Percentiles rank a stretch among this genome's conserved stretches.
These are phyloP conservation scores for Aplysina aerophoba DNA, from an alignment of 37 sponge, comb jelly and placozoan genomes.

Conservation along the genomic window DNA sequence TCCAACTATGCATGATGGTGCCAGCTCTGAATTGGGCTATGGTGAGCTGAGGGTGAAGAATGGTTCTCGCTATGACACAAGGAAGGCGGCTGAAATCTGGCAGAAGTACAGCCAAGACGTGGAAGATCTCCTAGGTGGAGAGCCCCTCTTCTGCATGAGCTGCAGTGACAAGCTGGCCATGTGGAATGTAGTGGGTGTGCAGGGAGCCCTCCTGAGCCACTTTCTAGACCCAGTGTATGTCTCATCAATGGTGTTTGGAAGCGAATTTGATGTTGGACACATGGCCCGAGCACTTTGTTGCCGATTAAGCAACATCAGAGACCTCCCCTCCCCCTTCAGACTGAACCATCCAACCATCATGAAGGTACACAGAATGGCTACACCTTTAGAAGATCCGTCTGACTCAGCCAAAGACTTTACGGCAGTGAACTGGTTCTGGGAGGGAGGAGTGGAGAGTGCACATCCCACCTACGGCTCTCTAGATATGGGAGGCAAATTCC, in stretches of 20 bases:
- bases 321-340: conserved; percentile 6
- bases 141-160: conserved; percentile 46
- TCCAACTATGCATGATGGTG: neutral
- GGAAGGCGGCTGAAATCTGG: neutral
- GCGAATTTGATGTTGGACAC: conserved; percentile 19
- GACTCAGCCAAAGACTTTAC: neutral
- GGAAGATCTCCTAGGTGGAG: conserved; percentile 43
- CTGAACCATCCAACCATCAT: conserved; percentile 31
- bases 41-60: conserved; percentile 50
- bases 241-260: neutral
- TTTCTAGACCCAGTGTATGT: conserved; percentile 33
- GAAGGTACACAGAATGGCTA: neutral
- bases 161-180: conserved; percentile 45
- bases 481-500: neutral
- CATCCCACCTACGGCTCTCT: neutral
- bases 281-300: conserved; percentile 55
- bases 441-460: conserved; percentile 1
- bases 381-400: neutral
- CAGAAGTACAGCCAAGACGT: neutral
- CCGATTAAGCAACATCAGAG: conserved; percentile 7
- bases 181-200: conserved; percentile 40
- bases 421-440: conserved; percentile 44
- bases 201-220: conserved; percentile 29
- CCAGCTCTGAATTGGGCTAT: neutral
- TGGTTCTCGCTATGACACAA: neutral